A percentile compares a stretch with the other conserved stretches of the same genome.
These are phyloP conservation scores for Monopis laevigella DNA, from an alignment of 2,888 invertebrate genomes.

Conservation along the genomic window DNA sequence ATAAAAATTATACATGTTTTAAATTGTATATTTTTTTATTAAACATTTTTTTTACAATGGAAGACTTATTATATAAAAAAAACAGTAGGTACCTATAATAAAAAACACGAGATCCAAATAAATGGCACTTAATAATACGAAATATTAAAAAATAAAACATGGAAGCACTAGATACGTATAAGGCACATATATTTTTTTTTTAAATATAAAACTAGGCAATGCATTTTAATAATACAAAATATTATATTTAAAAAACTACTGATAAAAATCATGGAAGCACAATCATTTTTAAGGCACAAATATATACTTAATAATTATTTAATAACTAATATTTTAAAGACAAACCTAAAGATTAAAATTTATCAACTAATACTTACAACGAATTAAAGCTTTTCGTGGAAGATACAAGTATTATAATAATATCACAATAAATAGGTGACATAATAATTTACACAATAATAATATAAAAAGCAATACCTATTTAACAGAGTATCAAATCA, in stretches of 20 bases:
- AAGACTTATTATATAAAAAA: no score
- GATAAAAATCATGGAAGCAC: no score
- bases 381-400: conserved; percentile 65
- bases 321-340: background rate
- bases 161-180: conserved; percentile 11
- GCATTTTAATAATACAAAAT: conserved; percentile 23
- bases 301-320: no score
- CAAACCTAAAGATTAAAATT: background rate
- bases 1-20: no score
- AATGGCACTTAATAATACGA: conserved; percentile 3
- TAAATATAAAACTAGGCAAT: conserved; percentile 20
- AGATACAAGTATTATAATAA: conserved; percentile 33
- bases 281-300: no score
- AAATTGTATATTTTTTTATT: no score
- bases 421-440: conserved; percentile 42
- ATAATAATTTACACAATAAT: background rate
- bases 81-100: no score
- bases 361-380: conserved; percentile 39
- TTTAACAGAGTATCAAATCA: no score
- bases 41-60: no score
- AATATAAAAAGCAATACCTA: no score
- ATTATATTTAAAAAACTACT: no score
- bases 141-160: conserved; percentile 15
- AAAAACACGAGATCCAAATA: conserved; percentile 5
- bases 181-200: conserved; percentile 18